Conservation (phyloP, 1,140 invertebrate genomes). For the Pomphorhynchus laevis region DNA sequence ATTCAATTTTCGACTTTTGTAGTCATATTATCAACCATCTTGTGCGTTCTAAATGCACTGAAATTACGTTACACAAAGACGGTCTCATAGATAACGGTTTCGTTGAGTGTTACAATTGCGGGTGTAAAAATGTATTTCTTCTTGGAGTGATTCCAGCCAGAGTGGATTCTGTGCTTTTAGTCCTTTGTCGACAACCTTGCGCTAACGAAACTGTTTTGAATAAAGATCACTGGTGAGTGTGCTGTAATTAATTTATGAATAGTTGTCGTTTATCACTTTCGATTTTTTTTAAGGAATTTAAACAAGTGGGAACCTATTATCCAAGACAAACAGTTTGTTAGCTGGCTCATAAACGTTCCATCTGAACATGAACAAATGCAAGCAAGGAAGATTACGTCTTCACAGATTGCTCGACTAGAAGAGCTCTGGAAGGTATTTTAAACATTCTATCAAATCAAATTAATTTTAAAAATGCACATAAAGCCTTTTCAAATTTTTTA, state of each 20-base stretch:
- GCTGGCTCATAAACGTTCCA: slow-evolving; percentile 66
- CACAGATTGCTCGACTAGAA: slow-evolving; percentile 83
- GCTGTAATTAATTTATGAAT: slow-evolving; percentile 2
- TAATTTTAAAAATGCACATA: no score
- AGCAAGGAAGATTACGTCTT: slow-evolving; percentile 63
- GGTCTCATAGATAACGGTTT: slow-evolving; percentile 81
- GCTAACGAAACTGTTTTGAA: slow-evolving; percentile 70
- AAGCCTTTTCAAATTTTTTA: no score
- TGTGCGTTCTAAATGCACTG: slow-evolving; percentile 83
- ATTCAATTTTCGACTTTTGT: neutral
- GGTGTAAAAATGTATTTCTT: slow-evolving; percentile 59
- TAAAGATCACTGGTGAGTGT: slow-evolving; percentile 60
- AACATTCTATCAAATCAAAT: no score
- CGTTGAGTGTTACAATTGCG: slow-evolving; percentile 90
- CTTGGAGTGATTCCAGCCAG: slow-evolving; percentile 94
- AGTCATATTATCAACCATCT: slow-evolving; percentile 95
- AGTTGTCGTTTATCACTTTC: neutral
- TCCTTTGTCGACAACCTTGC: slow-evolving; percentile 81
- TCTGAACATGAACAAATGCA: slow-evolving; percentile 69
- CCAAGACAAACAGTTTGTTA: slow-evolving; percentile 59
- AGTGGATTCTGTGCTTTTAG: slow-evolving; percentile 80
- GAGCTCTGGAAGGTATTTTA: slow-evolving; percentile 96
- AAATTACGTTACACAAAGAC: slow-evolving; percentile 82
- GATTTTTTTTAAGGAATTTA: slow-evolving; percentile 59
- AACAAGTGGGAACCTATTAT: slow-evolving; percentile 93